phyloP scores from a whole-genome alignment of 1,140 invertebrate genomes.

The Laodelphax striatellus region DNA sequence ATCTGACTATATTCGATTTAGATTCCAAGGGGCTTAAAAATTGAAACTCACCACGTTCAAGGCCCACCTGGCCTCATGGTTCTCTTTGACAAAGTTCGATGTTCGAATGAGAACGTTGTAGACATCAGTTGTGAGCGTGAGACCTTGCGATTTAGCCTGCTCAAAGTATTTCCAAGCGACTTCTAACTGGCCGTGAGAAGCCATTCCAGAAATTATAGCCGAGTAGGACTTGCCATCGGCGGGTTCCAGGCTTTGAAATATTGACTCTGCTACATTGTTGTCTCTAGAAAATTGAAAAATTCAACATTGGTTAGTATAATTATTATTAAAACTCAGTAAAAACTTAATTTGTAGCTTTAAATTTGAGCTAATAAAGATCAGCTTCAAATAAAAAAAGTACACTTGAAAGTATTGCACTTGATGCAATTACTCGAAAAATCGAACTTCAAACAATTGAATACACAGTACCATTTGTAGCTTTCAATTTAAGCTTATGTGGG shows the following conservation, averaged over 20 bases:
- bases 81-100: constrained; percentile 46
- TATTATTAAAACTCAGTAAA: no score
- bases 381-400: no score
- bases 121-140: constrained; percentile 47
- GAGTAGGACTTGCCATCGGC: constrained; percentile 34
- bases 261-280: constrained; percentile 34
- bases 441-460: no score
- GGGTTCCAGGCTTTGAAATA: constrained; percentile 34
- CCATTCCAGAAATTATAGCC: constrained; percentile 41
- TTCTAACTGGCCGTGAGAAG: constrained; percentile 48
- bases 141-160: constrained; percentile 49
- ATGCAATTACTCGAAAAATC: no score
- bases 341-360: no score
- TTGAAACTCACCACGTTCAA: constrained; percentile 33
- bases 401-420: no score
- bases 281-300: constrained; percentile 24
- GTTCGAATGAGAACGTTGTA: constrained; percentile 59
- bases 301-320: no score
- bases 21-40: no score
- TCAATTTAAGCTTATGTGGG: no score
- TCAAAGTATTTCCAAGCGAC: constrained; percentile 48
- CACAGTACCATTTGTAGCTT: no score
- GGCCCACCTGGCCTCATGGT: constrained; percentile 45
- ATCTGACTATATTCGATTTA: no score
- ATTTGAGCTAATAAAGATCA: no score